Conservation (phyloP, 2,888 invertebrate species). For the Eudemis profundana region DNA sequence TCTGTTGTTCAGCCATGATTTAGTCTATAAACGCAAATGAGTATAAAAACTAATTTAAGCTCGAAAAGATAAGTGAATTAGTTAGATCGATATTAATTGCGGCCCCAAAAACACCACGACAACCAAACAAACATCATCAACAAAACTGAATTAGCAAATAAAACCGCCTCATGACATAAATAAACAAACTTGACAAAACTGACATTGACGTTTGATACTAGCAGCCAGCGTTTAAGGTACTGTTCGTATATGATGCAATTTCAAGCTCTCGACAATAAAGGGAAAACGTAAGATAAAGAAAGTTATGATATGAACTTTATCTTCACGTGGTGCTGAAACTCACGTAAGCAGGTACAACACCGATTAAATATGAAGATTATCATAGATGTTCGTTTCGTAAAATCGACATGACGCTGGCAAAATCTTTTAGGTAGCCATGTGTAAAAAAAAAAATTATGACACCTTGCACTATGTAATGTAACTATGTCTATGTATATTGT, state of each 20-base stretch:
- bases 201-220: neutral
- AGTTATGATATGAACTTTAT: too few species aligned
- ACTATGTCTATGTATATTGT: too few species aligned
- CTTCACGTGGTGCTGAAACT: too few species aligned
- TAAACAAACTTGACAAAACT: neutral
- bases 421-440: too few species aligned
- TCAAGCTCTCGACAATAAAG: too few species aligned
- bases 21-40: constrained; percentile 4
- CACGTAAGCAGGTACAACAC: too few species aligned
- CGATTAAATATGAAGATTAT: too few species aligned
- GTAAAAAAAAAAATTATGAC: too few species aligned
- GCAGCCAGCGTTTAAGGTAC: neutral
- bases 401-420: too few species aligned
- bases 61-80: constrained; percentile 8
- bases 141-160: neutral
- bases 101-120: constrained; percentile 26
- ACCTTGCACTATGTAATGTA: too few species aligned
- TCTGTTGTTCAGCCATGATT: constrained; percentile 61
- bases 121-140: constrained; percentile 22
- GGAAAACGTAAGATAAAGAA: too few species aligned
- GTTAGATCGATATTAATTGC: constrained; percentile 32
- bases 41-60: constrained; percentile 21
- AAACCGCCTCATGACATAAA: neutral
- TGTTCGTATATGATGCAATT: neutral
- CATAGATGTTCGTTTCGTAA: too few species aligned